phyloP scores from a whole-genome alignment of 2,888 invertebrate genomes.

The Spodoptera picta region DNA sequence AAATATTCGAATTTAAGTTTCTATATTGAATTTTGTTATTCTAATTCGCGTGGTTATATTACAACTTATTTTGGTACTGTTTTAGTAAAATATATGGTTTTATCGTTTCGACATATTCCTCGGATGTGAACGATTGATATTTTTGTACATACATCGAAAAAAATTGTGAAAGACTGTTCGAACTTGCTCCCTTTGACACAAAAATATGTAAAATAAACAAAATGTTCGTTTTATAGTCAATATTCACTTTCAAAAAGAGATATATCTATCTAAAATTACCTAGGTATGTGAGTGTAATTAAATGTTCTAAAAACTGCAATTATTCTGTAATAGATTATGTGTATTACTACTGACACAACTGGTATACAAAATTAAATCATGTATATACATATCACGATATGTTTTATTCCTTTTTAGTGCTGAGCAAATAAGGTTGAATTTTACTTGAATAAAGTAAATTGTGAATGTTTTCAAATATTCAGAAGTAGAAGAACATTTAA shows the following conservation, averaged over 20 bases:
- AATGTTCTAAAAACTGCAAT: slow-evolving; percentile 51
- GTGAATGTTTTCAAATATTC: no score
- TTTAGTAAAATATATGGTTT: background rate
- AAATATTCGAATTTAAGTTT: background rate
- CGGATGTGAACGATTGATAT: slow-evolving; percentile 35
- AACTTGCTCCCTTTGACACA: slow-evolving; percentile 61
- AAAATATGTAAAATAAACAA: slow-evolving; percentile 37
- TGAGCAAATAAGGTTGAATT: background rate
- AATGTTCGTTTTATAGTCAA: slow-evolving; percentile 42
- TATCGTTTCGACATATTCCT: slow-evolving; percentile 3
- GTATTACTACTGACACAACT: slow-evolving; percentile 29
- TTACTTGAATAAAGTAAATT: no score
- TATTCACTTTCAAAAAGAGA: slow-evolving; percentile 61
- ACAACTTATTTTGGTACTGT: no score
- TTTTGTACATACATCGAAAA: slow-evolving; percentile 59
- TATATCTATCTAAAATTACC: slow-evolving; percentile 43
- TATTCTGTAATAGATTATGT: slow-evolving; percentile 37
- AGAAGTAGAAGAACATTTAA: no score
- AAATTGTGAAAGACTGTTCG: slow-evolving; percentile 60
- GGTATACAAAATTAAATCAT: slow-evolving; percentile 47
- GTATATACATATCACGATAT: slow-evolving; percentile 12
- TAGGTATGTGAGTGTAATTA: slow-evolving; percentile 45
- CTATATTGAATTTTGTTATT: no score
- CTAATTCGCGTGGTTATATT: no score
- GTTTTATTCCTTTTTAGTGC: slow-evolving; percentile 27